Evolutionary conservation across 1,140 invertebrate species (phyloP).

Genomic region (Bombus ignitus): DNA sequence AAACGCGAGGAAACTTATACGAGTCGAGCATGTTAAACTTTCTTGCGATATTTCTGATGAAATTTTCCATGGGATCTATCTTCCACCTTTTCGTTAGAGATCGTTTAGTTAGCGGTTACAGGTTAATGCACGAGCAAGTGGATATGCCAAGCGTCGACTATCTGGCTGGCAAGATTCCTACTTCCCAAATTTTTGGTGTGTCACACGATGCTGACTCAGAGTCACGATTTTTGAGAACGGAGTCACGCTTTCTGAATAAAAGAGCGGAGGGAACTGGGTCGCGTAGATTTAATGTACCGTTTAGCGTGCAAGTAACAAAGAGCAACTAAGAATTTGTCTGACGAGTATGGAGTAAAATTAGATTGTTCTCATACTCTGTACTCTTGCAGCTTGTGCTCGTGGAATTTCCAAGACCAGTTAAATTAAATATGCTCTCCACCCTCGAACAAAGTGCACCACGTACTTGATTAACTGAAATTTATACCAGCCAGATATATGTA

Average conservation of each 20-base stretch:
- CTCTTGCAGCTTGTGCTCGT: not conserved
- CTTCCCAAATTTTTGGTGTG: not conserved
- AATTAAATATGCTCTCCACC: not conserved
- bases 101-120: not conserved
- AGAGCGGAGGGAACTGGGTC: not conserved
- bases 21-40: not conserved
- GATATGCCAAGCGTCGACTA: not conserved
- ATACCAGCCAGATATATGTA: not conserved
- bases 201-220: not conserved
- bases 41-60: not conserved
- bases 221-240: not conserved
- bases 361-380: not conserved
- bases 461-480: not conserved
- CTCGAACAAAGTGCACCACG: not conserved
- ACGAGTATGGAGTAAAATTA: not conserved
- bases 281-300: slow-evolving; percentile 3
- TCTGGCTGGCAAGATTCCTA: not conserved
- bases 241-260: slow-evolving; percentile 10
- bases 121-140: not conserved
- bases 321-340: not conserved
- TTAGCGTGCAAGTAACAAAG: not conserved
- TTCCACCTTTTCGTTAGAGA: not conserved
- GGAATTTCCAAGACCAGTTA: not conserved
- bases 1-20: no score
- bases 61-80: not conserved